Evolutionary conservation across 2,797 vertebrate species (phyloP), one percentile per base, ranked within the genome.

Genomic region (Microchirus variegatus): DNA sequence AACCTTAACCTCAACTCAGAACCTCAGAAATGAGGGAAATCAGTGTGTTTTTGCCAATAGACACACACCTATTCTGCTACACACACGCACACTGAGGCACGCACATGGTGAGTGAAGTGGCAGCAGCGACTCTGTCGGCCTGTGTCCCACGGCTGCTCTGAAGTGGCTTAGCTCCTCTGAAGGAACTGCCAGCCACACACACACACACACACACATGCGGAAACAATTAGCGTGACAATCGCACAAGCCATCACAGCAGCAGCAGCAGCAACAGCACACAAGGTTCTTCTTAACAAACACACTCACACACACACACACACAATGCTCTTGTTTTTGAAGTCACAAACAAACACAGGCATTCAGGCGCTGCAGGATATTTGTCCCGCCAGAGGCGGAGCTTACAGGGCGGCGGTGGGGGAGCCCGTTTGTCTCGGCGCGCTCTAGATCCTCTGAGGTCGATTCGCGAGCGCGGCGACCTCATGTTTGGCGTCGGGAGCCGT

Each of bases 171-270:
- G 45, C 38, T 78, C 73, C 59, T 84, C 84, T 77, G 84, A 80
- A 82, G 78, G 82, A 73, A 70, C 82, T 61, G 68, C 80, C 75
- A 83, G 77, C 78, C 85, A 70, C 71, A 44, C 63, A 66, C 61
- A 54, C 61, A 54, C 59, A 69, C 64, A 52, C 64, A 75, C 73
- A 65, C 68, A 66, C 81, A 82, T 68, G 82, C 82, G 90, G 89
- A 88, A 91, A 87, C 83, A 89, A 90, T 91, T 92, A 92, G 72
- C 68, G 78, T 77, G 81, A 89, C 84, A 81, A 82, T 89, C 74
- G 58, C 80, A 63, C 66, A 83, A 76, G 67, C 78, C 79, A 86
- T 84, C 73, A 57, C 70, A 81, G 75, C 75, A 59, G 60, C 73
- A 59, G 22, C 22, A 22, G 75, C 75, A 59, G 60, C 73, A 59